Evolutionary conservation across 2,113 vertebrate genomes (phyloP).

Genomic region (Lophochroa leadbeateri): DNA sequence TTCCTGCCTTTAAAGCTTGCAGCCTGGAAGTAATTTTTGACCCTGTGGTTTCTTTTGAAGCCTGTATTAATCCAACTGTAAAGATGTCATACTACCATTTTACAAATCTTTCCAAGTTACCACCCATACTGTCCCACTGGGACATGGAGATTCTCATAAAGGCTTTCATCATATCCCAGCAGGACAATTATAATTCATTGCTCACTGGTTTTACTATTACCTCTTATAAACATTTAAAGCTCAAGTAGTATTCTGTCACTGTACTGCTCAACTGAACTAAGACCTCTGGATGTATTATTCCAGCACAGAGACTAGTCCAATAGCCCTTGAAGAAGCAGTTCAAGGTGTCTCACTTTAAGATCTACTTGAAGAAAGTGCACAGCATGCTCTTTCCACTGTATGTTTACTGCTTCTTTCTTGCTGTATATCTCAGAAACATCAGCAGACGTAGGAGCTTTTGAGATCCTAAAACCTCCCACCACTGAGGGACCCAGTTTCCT

Average conservation of each 20-base stretch:
- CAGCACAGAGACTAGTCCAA: background rate
- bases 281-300: slow-evolving; percentile 25
- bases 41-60: slow-evolving; percentile 63
- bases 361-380: background rate
- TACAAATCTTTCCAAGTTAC: slow-evolving; percentile 63
- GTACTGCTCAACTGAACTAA: slow-evolving; percentile 32
- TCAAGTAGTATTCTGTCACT: slow-evolving; percentile 48
- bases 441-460: background rate
- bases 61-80: slow-evolving; percentile 59
- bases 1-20: slow-evolving; percentile 17
- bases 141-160: slow-evolving; percentile 65
- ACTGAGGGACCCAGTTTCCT: background rate
- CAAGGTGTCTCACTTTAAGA: background rate
- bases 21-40: slow-evolving; percentile 62
- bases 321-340: background rate
- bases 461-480: background rate
- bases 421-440: background rate
- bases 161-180: slow-evolving; percentile 67
- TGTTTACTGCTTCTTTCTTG: background rate
- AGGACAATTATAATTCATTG: slow-evolving; percentile 65
- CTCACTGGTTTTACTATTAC: slow-evolving; percentile 56
- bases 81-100: slow-evolving; percentile 69
- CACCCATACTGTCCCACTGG: slow-evolving; percentile 50
- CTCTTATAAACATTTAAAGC: slow-evolving; percentile 48
- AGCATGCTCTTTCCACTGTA: background rate